Evolutionary conservation across 2,113 vertebrate species (phyloP), one percentile per base, ranked within the genome.

Genomic region (Microtus pennsylvanicus): DNA sequence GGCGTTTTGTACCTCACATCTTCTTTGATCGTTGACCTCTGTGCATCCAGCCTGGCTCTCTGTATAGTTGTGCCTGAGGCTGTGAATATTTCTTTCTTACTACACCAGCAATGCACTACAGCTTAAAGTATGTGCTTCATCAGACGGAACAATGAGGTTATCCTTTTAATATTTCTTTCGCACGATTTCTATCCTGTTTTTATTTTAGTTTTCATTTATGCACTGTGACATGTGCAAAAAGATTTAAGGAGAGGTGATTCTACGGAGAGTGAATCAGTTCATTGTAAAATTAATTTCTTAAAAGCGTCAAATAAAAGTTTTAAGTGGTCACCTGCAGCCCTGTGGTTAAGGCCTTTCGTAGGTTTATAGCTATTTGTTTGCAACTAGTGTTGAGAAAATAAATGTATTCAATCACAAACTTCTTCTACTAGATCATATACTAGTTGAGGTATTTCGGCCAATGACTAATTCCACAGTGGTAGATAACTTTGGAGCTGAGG

Each of bases 341-440:
- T 90, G 52, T 13, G 91, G 22, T 74, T 83, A 67, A 91, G 63
- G 67, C 1, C 19, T 45, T 92, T 96, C 45, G 28, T n/a, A 22
- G 42, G 78, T 89, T 63, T 78, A 28, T 72, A 47, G 38, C 70
- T 93, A 7, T 80, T 80, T 93, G 47, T 65, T 95, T 92, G 63
- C 35, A 90, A 87, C 78, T 76, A 83, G 90, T 93, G 92, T 94
- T 28, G 58, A 96, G 87, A 94, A 94, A 96, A 94, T 91, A 90
- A 91, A 83, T 67, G 26, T 81, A 75, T 80, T 96, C 87, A 81
- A 67, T 93, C 75, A 81, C 3, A 13, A 4, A 38, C 90, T 96
- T 94, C 33, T 96, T 52, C 26, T 80, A 47, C 16, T 70, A 83
- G 75, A 28, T 35, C 86, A 89, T 87, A 90, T 81, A 76, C 22